Base-by-base conservation (phyloP, 2,797 vertebrate genomes). In the Atherinosoma microstoma region DNA sequence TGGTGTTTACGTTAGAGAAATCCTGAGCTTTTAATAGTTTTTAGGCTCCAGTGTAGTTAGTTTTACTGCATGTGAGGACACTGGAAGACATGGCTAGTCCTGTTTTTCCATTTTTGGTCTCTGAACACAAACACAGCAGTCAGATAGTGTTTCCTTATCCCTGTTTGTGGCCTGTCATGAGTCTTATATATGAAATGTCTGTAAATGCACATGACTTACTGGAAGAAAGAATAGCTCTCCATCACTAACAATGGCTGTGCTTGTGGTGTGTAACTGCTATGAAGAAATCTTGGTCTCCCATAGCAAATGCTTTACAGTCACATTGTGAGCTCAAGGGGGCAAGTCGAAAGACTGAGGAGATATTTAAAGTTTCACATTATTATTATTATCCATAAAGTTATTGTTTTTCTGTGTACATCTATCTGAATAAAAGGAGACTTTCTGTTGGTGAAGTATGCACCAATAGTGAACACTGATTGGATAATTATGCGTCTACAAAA, bases 141-240 rank as follows among this genome's bases (percentile, higher is more conserved):
- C 57, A 22, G 35, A 7, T n/a, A 10, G 35, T 42, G 1, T 12
- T 12, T 59, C 15, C n/a, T 56, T 40, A 18, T 35, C 58, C 0
- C 20, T 74, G 22, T 63, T 24, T 29, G 42, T n/a, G 45, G 49
- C 22, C 1, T 2, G 32, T 78, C 80, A 64, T 76, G 68, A 22
- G 67, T 67, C 36, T 65, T 70, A 20, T 63, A 27, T 47, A 30
- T 8, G 36, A 70, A 53, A 54, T 27, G 0, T 29, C 32, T n/a
- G 6, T 78, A 56, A 56, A 24, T 34, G 56, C 85, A 62, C 69
- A 78, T 80, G 77, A 84, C 77, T 49, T 45, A 70, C 69, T 22
- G 36, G 45, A 66, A 51, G 38, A 8, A n/a, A 38, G 1, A 64
- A 27, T 36, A 45, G 11, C 64, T 62, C 75, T 30, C 47, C 27